Percentiles rank a stretch among this genome's conserved stretches.
Evolutionary conservation across 2,797 vertebrate genomes (phyloP).

Genomic region (Dipus sagitta): DNA sequence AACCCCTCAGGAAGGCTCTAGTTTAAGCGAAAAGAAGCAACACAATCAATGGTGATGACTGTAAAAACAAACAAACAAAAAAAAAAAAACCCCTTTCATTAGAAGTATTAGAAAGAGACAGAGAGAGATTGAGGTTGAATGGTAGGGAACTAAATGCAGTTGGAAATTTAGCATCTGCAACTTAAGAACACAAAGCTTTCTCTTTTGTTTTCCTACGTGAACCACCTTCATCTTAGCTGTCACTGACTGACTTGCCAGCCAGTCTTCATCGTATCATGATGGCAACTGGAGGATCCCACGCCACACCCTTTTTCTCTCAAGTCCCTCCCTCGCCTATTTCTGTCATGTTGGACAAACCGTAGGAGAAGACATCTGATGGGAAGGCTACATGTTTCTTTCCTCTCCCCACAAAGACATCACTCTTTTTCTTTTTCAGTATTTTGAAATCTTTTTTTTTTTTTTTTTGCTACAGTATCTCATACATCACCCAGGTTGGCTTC

Average conservation of each 20-base stretch:
- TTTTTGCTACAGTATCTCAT: neutral
- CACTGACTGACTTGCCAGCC: neutral
- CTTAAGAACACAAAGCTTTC: neutral
- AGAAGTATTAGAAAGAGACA: neutral
- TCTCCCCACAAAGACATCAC: neutral
- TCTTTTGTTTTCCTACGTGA: neutral
- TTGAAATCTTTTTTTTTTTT: too few relatives aligned
- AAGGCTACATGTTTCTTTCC: neutral
- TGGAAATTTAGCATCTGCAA: neutral
- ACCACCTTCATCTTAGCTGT: neutral
- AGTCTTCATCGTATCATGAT: accelerated
- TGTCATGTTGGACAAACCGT: neutral
- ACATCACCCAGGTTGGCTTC: neutral
- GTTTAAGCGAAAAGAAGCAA: neutral
- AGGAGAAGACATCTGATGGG: neutral
- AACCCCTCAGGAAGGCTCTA: neutral
- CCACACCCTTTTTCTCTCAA: neutral
- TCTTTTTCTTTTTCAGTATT: neutral
- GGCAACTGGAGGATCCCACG: neutral
- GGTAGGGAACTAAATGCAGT: neutral
- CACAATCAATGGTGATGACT: neutral
- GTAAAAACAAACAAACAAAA: neutral
- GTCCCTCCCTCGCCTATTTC: neutral
- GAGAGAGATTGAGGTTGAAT: neutral
- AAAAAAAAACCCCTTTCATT: neutral